These are phyloP conservation scores for Drosophila serrata DNA, from an alignment of 1,140 invertebrate species.

Conservation along the genomic window DNA sequence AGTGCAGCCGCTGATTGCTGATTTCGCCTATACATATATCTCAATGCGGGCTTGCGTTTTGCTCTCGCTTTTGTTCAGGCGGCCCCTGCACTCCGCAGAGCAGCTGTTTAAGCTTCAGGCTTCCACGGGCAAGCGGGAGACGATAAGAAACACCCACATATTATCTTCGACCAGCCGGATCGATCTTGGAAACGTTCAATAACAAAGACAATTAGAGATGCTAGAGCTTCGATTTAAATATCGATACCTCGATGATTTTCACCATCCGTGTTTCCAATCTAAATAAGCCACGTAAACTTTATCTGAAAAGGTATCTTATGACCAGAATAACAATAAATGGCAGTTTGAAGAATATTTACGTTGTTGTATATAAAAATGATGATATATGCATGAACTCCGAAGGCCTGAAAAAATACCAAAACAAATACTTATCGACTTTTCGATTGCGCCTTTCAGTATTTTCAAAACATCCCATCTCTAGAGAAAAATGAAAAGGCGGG, in stretches of 20 bases:
- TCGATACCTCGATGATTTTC: background rate
- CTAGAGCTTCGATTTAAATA: background rate
- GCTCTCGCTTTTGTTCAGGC: conserved; percentile 15
- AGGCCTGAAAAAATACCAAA: too few species aligned
- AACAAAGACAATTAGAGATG: conserved; percentile 18
- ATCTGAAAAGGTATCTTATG: too few species aligned
- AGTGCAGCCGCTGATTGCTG: conserved; percentile 34
- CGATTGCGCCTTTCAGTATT: background rate
- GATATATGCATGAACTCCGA: rapidly evolving
- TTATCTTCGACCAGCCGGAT: conserved; percentile 41
- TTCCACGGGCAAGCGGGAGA: conserved; percentile 27
- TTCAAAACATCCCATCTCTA: background rate
- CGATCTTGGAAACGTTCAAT: conserved; percentile 24
- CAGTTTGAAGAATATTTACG: background rate
- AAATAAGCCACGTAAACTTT: background rate
- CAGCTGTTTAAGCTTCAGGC: conserved; percentile 45
- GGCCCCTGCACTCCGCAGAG: conserved; percentile 50
- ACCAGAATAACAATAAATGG: background rate
- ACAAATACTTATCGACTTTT: background rate
- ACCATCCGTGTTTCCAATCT: background rate
- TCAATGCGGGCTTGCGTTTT: conserved; percentile 17
- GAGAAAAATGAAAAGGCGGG: background rate
- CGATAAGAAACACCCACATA: conserved; percentile 68
- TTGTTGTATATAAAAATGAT: background rate
- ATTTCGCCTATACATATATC: conserved; percentile 34